A percentile compares a stretch with the other conserved stretches of the same genome.
Conservation (phyloP, 2,113 vertebrate species). For the Tupaia chinensis region DNA sequence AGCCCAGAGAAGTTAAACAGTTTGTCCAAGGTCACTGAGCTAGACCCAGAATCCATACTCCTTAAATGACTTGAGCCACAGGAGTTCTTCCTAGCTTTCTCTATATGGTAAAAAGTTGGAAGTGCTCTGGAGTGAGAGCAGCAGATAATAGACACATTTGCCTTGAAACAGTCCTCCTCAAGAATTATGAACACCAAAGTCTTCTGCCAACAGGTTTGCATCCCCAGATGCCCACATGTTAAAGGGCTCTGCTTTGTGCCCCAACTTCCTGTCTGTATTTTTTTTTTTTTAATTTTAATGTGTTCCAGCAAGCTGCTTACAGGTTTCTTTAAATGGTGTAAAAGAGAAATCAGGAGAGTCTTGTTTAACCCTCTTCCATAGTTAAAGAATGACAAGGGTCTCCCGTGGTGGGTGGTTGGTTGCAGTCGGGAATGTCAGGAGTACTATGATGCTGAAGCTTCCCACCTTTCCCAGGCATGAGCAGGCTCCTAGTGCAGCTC, state of each 20-base stretch:
- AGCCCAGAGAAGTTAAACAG: neutral
- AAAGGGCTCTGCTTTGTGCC: neutral
- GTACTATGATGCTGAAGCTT: neutral
- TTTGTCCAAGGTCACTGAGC: neutral
- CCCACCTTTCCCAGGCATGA: constrained; percentile 53
- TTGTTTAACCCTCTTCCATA: constrained; percentile 1
- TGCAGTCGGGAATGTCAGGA: constrained; percentile 11
- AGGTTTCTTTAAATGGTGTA: constrained; percentile 30
- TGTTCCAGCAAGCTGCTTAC: neutral
- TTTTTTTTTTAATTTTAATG: neutral
- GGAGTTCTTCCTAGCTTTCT: constrained; percentile 8
- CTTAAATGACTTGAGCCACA: neutral
- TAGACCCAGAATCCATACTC: neutral
- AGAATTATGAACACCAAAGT: neutral
- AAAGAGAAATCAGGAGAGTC: constrained; percentile 52
- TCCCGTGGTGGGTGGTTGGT: neutral
- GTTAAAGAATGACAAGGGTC: constrained; percentile 36
- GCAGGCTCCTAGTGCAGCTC: constrained; percentile 15
- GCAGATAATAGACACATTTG: neutral
- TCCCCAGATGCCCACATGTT: neutral
- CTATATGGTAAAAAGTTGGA: neutral
- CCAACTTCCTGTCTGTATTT: neutral
- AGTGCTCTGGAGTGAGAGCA: neutral
- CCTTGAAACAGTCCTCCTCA: neutral
- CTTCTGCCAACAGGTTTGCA: neutral